phyloP scores from a whole-genome alignment of 2,797 vertebrate genomes.

The Coranthus polyacanthus region DNA sequence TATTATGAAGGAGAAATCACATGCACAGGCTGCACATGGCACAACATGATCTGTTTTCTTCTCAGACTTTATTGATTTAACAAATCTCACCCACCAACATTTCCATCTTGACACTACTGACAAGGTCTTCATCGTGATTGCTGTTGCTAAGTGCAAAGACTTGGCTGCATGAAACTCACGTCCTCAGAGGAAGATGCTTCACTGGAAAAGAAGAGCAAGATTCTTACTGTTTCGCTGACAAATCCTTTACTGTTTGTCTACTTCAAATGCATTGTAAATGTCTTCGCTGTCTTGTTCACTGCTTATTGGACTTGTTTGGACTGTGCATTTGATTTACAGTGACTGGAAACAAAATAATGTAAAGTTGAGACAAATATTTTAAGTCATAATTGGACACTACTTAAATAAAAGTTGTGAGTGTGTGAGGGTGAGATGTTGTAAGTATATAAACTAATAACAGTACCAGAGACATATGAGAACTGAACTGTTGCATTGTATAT shows the following conservation, averaged over 20 bases:
- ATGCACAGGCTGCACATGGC: constrained; percentile 21
- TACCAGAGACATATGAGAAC: neutral
- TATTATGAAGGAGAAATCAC: constrained; percentile 9
- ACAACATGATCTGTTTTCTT: constrained; percentile 12
- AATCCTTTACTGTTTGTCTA: neutral
- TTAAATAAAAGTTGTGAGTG: too few relatives aligned
- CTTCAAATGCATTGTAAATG: too few relatives aligned
- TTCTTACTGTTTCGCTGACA: neutral
- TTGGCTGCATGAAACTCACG: constrained; percentile 28
- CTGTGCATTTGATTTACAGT: neutral
- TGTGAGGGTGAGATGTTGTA: too few relatives aligned
- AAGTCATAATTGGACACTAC: too few relatives aligned
- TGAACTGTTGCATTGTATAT: constrained; percentile 14
- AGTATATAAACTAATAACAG: neutral
- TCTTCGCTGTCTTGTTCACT: too few relatives aligned
- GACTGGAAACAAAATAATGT: neutral
- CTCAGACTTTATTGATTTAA: constrained; percentile 55
- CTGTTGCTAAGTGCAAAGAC: constrained; percentile 44
- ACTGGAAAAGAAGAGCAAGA: constrained; percentile 8
- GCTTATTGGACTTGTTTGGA: too few relatives aligned
- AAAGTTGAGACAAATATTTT: neutral
- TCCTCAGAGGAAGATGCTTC: constrained; percentile 26
- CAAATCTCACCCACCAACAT: constrained; percentile 46
- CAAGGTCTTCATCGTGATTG: constrained; percentile 9
- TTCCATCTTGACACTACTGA: constrained; percentile 32